A percentile compares a stretch with the other conserved stretches of the same genome.
phyloP scores from a whole-genome alignment of 2,888 invertebrate genomes.

The Ophion obscuratus region DNA sequence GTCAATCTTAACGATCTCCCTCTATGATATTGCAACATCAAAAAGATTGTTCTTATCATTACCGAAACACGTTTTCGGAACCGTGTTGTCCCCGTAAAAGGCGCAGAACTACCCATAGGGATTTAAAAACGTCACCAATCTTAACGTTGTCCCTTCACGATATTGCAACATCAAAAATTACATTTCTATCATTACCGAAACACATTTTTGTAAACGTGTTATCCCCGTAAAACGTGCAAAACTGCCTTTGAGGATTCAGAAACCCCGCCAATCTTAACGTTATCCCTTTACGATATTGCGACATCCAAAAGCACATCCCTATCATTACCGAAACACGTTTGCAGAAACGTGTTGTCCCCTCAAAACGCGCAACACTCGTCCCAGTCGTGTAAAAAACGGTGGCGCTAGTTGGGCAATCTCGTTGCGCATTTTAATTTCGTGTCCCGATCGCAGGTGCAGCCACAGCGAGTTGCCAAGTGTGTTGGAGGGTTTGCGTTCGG shows the following conservation, averaged over 20 bases:
- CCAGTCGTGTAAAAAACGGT: background rate
- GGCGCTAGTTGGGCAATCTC: background rate
- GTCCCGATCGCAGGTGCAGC: conserved; percentile 90
- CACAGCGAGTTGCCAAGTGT: conserved; percentile 94
- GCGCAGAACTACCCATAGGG: background rate
- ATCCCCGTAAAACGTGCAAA: background rate
- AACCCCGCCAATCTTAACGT: background rate
- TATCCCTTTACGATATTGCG: background rate
- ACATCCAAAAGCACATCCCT: background rate
- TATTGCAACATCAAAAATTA: too few relatives aligned
- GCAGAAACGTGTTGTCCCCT: background rate
- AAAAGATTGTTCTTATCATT: background rate
- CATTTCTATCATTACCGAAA: background rate
- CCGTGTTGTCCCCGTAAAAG: background rate
- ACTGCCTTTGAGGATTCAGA: background rate
- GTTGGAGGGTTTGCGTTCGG: conserved; percentile 89
- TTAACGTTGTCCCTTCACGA: too few relatives aligned
- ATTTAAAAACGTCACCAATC: too few relatives aligned
- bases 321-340: background rate
- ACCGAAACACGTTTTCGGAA: background rate
- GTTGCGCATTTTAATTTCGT: background rate
- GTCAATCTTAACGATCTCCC: background rate
- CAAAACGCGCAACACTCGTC: background rate
- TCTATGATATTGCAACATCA: background rate
- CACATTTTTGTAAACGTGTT: background rate